These are phyloP conservation scores for Netelia virgata DNA, from an alignment of 2,888 invertebrate species.

Conservation along the genomic window DNA sequence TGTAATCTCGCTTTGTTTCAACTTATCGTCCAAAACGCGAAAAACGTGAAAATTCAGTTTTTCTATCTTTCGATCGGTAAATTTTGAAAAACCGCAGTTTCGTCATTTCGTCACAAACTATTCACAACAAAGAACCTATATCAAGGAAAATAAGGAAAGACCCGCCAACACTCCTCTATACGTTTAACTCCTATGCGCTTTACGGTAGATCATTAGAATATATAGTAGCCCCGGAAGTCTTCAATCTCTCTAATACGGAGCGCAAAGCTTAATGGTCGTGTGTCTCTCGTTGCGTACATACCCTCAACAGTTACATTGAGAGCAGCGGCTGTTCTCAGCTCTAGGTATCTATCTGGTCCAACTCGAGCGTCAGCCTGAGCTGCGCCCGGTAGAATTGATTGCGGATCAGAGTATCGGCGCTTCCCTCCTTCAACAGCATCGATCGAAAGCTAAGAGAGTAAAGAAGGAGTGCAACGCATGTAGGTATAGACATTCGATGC, in stretches of 20 bases:
- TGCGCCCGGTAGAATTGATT: constrained; percentile 42
- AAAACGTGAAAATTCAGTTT: no score
- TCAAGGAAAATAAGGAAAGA: constrained; percentile 31
- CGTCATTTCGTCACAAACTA: no score
- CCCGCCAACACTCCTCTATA: constrained; percentile 17
- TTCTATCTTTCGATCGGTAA: no score
- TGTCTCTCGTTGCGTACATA: constrained; percentile 40
- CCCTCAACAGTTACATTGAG: constrained; percentile 26
- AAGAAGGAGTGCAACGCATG: not conserved
- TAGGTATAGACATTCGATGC: constrained; percentile 33
- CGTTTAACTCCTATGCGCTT: constrained; percentile 64
- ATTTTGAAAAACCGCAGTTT: no score
- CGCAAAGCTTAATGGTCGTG: constrained; percentile 38
- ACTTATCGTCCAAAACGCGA: no score
- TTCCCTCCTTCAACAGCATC: constrained; percentile 35
- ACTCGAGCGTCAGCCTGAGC: constrained; percentile 11
- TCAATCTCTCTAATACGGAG: constrained; percentile 59
- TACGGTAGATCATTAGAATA: constrained; percentile 25
- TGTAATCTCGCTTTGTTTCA: no score
- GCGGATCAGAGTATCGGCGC: constrained; percentile 32
- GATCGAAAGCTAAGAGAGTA: constrained; percentile 44
- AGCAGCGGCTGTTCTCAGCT: not conserved
- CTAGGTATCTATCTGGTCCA: not conserved
- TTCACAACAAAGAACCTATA: not conserved
- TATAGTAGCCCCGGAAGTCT: constrained; percentile 63